These are phyloP conservation scores for Sitta europaea DNA, from an alignment of 2,113 vertebrate genomes.

Conservation along the genomic window DNA sequence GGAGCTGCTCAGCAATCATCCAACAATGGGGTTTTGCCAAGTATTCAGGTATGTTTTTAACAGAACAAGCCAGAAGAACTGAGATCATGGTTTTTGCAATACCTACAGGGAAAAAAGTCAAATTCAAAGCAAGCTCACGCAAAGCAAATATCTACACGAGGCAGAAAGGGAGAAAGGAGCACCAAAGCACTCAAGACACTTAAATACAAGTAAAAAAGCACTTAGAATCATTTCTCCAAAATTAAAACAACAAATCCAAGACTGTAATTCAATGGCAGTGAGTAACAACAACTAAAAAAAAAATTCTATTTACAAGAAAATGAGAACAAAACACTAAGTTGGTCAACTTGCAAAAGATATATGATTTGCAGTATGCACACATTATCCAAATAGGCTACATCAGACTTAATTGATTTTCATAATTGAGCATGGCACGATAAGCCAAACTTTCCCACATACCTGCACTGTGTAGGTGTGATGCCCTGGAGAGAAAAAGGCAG, in stretches of 20 bases:
- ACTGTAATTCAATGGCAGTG: not conserved
- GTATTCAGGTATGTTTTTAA: slow-evolving; percentile 70
- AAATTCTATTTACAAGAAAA: not conserved
- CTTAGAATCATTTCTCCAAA: not conserved
- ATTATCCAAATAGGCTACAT: not conserved
- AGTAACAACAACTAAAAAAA: not conserved
- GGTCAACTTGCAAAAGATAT: not conserved
- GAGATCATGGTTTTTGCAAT: slow-evolving; percentile 69
- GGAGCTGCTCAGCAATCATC: slow-evolving; percentile 52
- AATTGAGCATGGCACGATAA: not conserved
- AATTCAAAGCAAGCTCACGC: slow-evolving; percentile 39
- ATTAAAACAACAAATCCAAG: not conserved
- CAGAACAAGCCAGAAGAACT: slow-evolving; percentile 46
- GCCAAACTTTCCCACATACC: not conserved
- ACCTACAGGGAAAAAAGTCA: slow-evolving; percentile 12
- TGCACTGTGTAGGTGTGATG: not conserved
- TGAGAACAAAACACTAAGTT: not conserved
- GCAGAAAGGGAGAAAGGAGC: not conserved
- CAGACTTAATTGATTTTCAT: not conserved
- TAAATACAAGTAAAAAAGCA: not conserved
- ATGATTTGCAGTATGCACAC: not conserved
- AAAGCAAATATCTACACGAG: not conserved
- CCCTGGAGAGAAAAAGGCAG: slow-evolving; percentile 21
- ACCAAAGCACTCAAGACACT: not conserved
- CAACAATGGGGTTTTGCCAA: slow-evolving; percentile 55